Percentiles rank a stretch among this genome's conserved stretches.
These are phyloP conservation scores for Lepisosteus oculatus DNA, from an alignment of 2,113 vertebrate genomes.

Conservation along the genomic window DNA sequence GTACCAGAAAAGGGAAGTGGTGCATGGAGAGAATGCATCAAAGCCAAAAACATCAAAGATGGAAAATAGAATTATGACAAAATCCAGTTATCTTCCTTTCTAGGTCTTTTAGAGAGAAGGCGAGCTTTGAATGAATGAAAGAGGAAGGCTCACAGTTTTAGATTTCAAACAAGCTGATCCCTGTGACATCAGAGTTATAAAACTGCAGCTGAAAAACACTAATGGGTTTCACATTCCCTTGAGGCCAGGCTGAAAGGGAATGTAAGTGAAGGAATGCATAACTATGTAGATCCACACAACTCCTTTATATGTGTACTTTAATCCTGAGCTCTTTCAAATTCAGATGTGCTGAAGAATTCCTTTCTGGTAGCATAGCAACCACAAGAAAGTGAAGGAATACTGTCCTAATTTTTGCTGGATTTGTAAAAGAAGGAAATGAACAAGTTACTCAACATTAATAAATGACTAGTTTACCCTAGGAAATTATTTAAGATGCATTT, in stretches of 20 bases:
- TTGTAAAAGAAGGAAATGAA: conserved; percentile 47
- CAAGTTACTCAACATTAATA: conserved; percentile 63
- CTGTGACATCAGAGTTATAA: too few species aligned
- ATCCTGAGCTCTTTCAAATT: conserved; percentile 21
- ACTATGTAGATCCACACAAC: conserved; percentile 28
- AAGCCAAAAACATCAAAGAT: too few species aligned
- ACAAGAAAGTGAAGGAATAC: conserved; percentile 51
- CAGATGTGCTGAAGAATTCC: conserved; percentile 41
- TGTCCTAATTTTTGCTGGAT: conserved; percentile 63
- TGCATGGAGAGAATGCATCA: too few species aligned
- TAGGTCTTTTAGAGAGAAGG: too few species aligned
- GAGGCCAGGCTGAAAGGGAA: conserved; percentile 5
- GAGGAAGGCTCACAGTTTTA: too few species aligned
- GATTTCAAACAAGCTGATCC: too few species aligned
- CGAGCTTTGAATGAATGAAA: too few species aligned
- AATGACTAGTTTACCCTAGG: conserved; percentile 58
- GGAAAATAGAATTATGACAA: too few species aligned
- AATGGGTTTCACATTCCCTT: neutral
- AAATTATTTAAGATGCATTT: conserved; percentile 48
- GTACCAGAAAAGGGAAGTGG: too few species aligned
- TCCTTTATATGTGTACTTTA: conserved; percentile 42
- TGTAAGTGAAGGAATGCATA: conserved; percentile 42
- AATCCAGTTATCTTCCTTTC: too few species aligned
- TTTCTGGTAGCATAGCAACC: conserved; percentile 64
- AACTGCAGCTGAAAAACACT: too few species aligned